Evolutionary conservation across 64 coral and sea anemone species (phyloP), one percentile per base, ranked within the genome.

Genomic region (Montipora foliosa): DNA sequence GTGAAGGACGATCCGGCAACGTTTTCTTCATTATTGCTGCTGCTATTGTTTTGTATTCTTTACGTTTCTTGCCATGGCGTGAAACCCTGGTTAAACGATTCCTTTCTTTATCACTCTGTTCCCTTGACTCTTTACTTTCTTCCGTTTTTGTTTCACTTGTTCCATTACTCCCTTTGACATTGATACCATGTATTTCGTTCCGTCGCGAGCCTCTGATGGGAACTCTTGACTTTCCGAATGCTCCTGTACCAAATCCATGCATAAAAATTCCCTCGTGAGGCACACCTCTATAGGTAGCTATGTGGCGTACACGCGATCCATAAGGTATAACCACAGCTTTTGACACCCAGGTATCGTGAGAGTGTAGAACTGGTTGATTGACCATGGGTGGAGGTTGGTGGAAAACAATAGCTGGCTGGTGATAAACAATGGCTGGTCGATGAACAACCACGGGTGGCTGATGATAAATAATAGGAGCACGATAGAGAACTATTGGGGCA

Each of bases 371-470:
- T 89, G 96, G 96, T 16, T 97, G 96, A 60, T 95, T 83, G 1
- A 97, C 96, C 16, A 99, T 85, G 5, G 97, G 97, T 83, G 97
- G 97, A 19, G 97, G 97, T 22, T 99, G 97, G 75, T 99, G 97
- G 75, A 99, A 99, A 16, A 99, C 91, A 1, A 99, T 91, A 16
- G 94, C 77, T 24, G 97, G 97, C 49, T 99, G 97, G 88, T 99
- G 97, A 88, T 99, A 99, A 16, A 99, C 97, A 81, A 99, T 96
- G 17, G 97, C 97, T 79, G 97, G 97, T 17, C 97, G 92, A 62
- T 99, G 97, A 47, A 99, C 97, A 1, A 99, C 95, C 1, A 99
- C 97, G 44, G 97, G 92, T 14, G 97, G 89, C 69, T 99, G 97
- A 66, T 99, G 97, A 62, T 99, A 99, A 2, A 99, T 78, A 88